Conservation (phyloP, 2,797 vertebrate genomes). For the Limnodromus scolopaceus region DNA sequence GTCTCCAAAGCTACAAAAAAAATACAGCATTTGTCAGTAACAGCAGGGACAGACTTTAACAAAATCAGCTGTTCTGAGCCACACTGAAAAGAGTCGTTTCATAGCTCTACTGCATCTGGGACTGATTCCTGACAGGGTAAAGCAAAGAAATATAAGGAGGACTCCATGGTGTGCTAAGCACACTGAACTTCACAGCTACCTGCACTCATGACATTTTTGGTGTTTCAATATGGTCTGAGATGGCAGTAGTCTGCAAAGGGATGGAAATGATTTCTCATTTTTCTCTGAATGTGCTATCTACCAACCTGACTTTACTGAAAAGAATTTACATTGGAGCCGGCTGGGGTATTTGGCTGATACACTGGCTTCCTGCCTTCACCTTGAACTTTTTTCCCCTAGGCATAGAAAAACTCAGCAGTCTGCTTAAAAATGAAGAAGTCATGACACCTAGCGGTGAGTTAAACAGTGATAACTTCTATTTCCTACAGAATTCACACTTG, state of each 20-base stretch:
- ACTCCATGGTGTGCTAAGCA: accelerated
- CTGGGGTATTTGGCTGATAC: not conserved
- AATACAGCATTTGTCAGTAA: not conserved
- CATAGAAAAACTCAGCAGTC: not conserved
- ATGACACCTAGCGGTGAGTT: constrained; percentile 58
- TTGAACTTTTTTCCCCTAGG: not conserved
- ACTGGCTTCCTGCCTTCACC: not conserved
- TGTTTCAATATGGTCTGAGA: not conserved
- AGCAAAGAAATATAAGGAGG: not conserved
- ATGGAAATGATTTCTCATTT: not conserved
- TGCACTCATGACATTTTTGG: not conserved
- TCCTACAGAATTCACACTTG: not conserved
- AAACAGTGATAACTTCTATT: not conserved
- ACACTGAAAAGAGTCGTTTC: not conserved
- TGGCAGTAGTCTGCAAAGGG: not conserved
- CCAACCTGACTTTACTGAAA: not conserved
- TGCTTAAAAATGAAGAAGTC: constrained; percentile 39
- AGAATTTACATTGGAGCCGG: not conserved
- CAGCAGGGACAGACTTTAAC: not conserved
- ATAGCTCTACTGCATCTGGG: not conserved
- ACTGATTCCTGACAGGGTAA: not conserved
- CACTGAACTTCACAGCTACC: not conserved
- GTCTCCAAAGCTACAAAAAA: not conserved
- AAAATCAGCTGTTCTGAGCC: not conserved
- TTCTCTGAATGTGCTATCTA: not conserved